phyloP scores from a whole-genome alignment of 2,113 vertebrate species.

The Anthoscopus minutus region DNA sequence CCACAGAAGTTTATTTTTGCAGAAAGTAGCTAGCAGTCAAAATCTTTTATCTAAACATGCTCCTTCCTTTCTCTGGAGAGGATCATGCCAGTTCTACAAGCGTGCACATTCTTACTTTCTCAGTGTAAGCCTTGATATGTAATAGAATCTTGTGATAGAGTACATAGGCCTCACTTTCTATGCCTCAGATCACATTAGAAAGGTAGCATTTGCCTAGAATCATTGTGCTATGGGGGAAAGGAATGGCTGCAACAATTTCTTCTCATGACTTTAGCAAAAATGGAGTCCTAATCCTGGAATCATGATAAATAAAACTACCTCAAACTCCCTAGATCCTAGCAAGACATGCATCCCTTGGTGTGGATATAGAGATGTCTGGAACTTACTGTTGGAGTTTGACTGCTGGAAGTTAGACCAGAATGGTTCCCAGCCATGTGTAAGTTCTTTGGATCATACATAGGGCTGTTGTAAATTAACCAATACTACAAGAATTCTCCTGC shows the following conservation, averaged over 20 bases:
- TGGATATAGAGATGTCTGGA: not conserved
- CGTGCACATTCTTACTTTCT: not conserved
- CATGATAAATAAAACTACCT: not conserved
- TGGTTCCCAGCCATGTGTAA: not conserved
- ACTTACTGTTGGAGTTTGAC: not conserved
- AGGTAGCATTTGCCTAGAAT: not conserved
- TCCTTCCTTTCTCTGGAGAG: constrained; percentile 2
- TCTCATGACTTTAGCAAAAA: not conserved
- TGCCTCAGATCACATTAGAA: not conserved
- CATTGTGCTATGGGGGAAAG: rapidly evolving
- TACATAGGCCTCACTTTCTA: not conserved
- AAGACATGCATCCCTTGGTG: not conserved
- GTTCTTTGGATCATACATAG: not conserved
- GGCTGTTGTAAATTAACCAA: not conserved
- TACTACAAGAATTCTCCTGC: not conserved
- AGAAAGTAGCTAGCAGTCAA: not conserved
- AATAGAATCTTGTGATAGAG: not conserved
- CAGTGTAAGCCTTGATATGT: not conserved
- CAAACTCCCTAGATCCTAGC: not conserved
- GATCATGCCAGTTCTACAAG: not conserved
- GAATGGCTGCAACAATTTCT: not conserved
- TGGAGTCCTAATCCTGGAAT: not conserved
- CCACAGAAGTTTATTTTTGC: not conserved
- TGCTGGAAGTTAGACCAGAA: not conserved
- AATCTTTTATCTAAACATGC: not conserved